These are phyloP conservation scores for Eriosoma lanigerum DNA, from an alignment of 1,140 invertebrate species.

Conservation along the genomic window DNA sequence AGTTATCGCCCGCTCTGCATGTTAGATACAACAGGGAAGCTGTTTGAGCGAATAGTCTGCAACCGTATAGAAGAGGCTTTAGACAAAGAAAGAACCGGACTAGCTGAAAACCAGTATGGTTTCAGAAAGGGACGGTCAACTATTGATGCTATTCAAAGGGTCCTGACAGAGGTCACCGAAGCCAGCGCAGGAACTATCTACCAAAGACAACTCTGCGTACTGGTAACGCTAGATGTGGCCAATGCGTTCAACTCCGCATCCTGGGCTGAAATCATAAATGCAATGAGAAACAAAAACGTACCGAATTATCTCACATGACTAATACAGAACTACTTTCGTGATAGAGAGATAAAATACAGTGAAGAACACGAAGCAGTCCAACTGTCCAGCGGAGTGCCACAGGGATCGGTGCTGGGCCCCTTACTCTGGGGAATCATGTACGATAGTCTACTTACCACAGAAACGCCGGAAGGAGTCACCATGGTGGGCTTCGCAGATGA, in stretches of 20 bases:
- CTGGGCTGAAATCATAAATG: background rate
- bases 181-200: background rate
- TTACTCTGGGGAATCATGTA: constrained; percentile 32
- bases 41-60: background rate
- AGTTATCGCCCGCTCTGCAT: background rate
- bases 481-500: background rate
- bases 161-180: background rate
- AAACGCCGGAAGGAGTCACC: background rate
- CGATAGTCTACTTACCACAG: background rate
- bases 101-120: background rate
- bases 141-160: background rate
- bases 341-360: background rate
- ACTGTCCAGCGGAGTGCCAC: background rate
- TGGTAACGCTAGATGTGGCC: background rate
- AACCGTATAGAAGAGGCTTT: background rate
- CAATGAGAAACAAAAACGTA: background rate
- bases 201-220: background rate
- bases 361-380: background rate
- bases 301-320: background rate
- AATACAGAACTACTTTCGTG: background rate
- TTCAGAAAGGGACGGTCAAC: background rate
- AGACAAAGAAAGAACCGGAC: no score
- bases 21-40: background rate
- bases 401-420: background rate
- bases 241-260: constrained; percentile 36